Conservation (phyloP, 2,888 invertebrate genomes). For the Acronicta aceris region DNA sequence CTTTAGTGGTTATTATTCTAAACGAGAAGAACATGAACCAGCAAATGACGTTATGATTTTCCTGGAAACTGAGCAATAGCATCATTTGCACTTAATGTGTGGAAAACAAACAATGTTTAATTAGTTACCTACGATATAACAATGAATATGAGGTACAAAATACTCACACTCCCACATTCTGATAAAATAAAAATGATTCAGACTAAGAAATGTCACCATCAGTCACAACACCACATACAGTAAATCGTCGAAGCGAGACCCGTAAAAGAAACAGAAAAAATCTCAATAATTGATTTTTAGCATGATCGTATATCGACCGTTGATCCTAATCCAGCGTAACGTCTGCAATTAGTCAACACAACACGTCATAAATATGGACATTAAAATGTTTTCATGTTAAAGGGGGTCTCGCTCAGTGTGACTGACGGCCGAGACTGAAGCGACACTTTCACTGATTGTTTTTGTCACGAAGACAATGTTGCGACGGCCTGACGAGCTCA, state of each 20-base stretch:
- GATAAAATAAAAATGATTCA: no score
- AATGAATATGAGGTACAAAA: not conserved
- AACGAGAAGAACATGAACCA: constrained; percentile 1
- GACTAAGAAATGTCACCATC: no score
- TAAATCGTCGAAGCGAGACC: constrained; percentile 1
- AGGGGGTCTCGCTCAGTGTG: constrained; percentile 64
- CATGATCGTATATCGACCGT: constrained; percentile 57
- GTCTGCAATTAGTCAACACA: constrained; percentile 67
- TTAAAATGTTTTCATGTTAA: constrained; percentile 78
- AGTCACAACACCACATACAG: not conserved
- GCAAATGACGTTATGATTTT: constrained; percentile 12
- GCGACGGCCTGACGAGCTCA: constrained; percentile 38
- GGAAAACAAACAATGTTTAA: not conserved
- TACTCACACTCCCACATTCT: no score
- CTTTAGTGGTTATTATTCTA: constrained; percentile 18
- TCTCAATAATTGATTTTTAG: constrained; percentile 16
- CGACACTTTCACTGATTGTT: constrained; percentile 84
- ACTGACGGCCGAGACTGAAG: constrained; percentile 63
- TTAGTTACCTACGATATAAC: not conserved
- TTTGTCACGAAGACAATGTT: constrained; percentile 72
- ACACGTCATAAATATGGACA: constrained; percentile 64
- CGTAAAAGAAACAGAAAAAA: constrained; percentile 9
- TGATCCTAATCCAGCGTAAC: constrained; percentile 64
- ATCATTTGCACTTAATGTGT: not conserved
- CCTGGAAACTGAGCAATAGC: constrained; percentile 5